Base-by-base conservation (phyloP, 2,797 vertebrate genomes). In the Macropodus opercularis region DNA sequence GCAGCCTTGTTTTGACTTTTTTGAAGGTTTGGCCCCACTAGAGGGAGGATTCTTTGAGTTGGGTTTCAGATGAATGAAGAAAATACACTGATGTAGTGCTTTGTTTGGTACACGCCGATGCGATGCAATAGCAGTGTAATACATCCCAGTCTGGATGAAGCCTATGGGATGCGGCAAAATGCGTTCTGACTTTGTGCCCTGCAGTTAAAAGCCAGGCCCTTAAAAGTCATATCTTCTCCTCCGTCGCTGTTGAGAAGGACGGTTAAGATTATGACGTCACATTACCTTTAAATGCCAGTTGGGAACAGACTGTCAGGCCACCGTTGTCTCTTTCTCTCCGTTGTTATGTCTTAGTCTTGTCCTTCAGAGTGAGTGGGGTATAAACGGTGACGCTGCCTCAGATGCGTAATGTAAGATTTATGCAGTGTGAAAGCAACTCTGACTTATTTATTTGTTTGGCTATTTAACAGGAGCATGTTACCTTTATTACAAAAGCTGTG, bases 381-480 rank as follows among this genome's bases (percentile, higher is more conserved):
- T 26, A 63, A 52, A 53, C 39, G n/a, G 54, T 42, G 58, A 58
- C 62, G 39, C 36, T 46, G 19, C 66, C 59, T 54, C 34, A 42
- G 44, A 60, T 38, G 63, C 36, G 41, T 68, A 62, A 39, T 63
- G 21, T 35, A 56, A 43, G 34, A 74, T 62, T 48, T 55, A 68
- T 71, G 27, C 23, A 21, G 35, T 47, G 55, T 47, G 42, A 41
- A 32, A 40, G 32, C 19, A n/a, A 22, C 49, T 46, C 18, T 52
- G 51, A 67, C 62, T 69, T 59, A 72, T 70, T 60, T 39, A 51
- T 67, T 46, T 52, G 24, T 44, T 44, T 51, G 43, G 26, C 44
- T 44, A 35, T 52, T 62, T 66, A 46, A 41, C 31, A 39, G 21
- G 19, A 10, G 19, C 0, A 8, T 55, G 44, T 60, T 13, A 44